Evolutionary conservation across 2,888 invertebrate species (phyloP).

Genomic region (Spisula solida): DNA sequence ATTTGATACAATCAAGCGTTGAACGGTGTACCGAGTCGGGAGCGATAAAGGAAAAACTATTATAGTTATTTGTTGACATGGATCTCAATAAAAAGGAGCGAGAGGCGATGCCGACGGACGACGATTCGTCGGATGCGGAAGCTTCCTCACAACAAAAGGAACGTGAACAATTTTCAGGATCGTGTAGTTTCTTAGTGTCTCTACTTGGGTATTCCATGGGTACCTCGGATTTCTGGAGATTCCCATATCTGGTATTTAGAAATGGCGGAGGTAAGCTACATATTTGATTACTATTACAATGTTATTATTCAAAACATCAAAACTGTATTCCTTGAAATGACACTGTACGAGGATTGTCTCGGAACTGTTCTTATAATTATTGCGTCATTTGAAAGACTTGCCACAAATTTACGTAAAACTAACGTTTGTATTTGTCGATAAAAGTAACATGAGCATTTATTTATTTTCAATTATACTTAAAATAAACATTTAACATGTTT

Average conservation of each 20-base stretch:
- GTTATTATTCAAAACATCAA: neutral
- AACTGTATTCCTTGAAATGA: neutral
- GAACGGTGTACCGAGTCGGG: no score
- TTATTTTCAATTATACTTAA: no score
- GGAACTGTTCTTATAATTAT: neutral
- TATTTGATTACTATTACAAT: neutral
- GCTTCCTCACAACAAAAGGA: conserved; percentile 10
- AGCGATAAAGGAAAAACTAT: neutral
- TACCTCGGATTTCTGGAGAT: conserved; percentile 66
- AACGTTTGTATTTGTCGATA: no score
- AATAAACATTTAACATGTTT: no score
- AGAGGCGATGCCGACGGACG: neutral
- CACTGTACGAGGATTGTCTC: neutral
- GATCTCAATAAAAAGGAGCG: neutral
- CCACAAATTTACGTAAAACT: neutral
- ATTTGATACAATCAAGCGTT: no score
- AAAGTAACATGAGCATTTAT: no score
- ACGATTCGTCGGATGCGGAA: neutral
- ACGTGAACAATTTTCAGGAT: conserved; percentile 57
- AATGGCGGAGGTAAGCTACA: conserved; percentile 60
- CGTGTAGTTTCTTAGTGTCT: conserved; percentile 67
- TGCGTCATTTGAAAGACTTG: neutral
- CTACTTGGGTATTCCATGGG: conserved; percentile 63
- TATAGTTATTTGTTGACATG: neutral
- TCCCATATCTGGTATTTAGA: conserved; percentile 63